These are phyloP conservation scores for Montifringilla adamsi DNA, from an alignment of 2,113 vertebrate species.

Conservation along the genomic window DNA sequence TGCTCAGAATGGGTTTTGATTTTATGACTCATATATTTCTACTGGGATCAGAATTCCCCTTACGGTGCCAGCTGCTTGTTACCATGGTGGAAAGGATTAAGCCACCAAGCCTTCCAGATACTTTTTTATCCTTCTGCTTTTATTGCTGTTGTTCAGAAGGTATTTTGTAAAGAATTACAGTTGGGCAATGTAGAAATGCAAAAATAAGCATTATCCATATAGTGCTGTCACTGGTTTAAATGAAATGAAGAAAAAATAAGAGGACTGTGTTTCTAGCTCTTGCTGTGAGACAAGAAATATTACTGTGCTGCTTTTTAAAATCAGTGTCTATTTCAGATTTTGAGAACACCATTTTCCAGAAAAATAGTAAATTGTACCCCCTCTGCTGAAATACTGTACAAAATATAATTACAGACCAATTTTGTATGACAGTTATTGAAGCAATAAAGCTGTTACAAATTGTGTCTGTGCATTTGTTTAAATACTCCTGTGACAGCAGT, in stretches of 20 bases:
- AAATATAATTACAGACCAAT: slow-evolving; percentile 61
- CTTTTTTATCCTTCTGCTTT: not conserved
- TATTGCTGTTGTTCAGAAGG: not conserved
- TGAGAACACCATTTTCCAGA: slow-evolving; percentile 49
- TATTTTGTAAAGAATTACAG: not conserved
- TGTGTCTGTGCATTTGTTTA: not conserved
- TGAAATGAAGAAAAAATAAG: not conserved
- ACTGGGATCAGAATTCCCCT: not conserved
- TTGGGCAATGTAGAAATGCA: not conserved
- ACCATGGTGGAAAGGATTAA: not conserved
- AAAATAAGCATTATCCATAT: not conserved
- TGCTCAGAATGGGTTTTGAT: not conserved
- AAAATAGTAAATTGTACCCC: slow-evolving; percentile 11
- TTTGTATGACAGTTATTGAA: slow-evolving; percentile 66
- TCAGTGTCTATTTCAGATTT: slow-evolving; percentile 38
- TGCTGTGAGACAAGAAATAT: not conserved
- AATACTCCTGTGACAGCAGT: not conserved
- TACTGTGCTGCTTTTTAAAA: not conserved
- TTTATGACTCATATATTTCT: not conserved
- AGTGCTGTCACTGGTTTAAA: not conserved
- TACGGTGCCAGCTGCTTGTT: not conserved
- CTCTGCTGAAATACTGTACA: slow-evolving; percentile 2
- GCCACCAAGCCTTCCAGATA: not conserved
- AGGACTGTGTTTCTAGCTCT: not conserved
- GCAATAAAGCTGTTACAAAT: slow-evolving; percentile 69